Percentiles rank a stretch among this genome's conserved stretches.
Evolutionary conservation across 2,797 vertebrate genomes (phyloP).

Genomic region (Thamnophis elegans): DNA sequence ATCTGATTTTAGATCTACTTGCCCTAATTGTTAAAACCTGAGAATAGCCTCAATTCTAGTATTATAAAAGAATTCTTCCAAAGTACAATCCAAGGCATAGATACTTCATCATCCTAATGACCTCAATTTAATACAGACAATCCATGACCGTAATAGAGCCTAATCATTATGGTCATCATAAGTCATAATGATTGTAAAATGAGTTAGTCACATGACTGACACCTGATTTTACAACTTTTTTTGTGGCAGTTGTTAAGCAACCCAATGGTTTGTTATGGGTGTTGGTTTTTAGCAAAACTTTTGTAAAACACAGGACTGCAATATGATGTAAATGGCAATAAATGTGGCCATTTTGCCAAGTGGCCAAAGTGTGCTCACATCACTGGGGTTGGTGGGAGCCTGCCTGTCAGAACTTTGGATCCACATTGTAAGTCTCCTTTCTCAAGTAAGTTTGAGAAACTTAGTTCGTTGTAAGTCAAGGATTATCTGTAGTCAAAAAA

Average conservation of each 20-base stretch:
- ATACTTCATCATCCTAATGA: neutral
- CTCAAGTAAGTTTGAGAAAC: too few species aligned
- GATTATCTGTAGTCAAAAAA: neutral
- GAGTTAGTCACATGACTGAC: neutral
- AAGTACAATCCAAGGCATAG: neutral
- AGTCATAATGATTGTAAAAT: neutral
- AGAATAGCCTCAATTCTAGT: neutral
- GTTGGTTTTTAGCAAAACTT: neutral
- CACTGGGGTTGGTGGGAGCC: too few species aligned
- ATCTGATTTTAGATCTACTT: neutral
- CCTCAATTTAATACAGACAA: neutral
- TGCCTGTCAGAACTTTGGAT: neutral
- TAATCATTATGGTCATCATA: neutral
- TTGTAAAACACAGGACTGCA: neutral
- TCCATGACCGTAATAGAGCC: neutral
- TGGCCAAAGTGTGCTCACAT: too few species aligned
- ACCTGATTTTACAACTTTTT: neutral
- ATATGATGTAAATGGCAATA: neutral
- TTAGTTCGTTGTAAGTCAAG: neutral
- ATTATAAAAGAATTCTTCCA: neutral
- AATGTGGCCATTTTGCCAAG: neutral
- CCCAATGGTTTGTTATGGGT: neutral
- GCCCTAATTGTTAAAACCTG: neutral
- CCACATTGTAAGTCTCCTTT: neutral
- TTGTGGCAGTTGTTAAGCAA: neutral